phyloP scores from a whole-genome alignment of 2,888 invertebrate species.

The Heteromurus nitidus region DNA sequence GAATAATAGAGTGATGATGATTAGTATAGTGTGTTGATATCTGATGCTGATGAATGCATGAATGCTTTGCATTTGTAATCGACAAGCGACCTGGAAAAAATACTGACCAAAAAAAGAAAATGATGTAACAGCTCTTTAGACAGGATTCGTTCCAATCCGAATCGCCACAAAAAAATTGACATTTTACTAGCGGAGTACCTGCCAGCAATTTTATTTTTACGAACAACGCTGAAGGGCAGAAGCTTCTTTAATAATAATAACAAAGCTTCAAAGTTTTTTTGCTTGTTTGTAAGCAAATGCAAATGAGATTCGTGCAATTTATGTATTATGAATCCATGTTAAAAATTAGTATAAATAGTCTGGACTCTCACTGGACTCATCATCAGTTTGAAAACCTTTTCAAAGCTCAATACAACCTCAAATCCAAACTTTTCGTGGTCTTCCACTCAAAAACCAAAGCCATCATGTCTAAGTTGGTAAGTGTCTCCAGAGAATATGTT shows the following conservation, averaged over 20 bases:
- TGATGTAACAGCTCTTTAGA: background rate
- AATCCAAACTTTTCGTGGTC: conserved; percentile 26
- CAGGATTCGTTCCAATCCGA: background rate
- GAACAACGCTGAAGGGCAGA: background rate
- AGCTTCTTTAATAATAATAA: background rate
- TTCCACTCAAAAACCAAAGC: conserved; percentile 49
- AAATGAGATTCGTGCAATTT: background rate
- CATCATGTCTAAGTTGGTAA: conserved; percentile 67
- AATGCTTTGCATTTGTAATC: background rate
- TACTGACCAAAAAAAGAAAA: background rate
- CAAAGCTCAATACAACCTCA: conserved; percentile 7
- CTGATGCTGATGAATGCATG: background rate
- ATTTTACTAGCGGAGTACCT: background rate
- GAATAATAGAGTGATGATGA: background rate
- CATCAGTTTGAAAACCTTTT: conserved; percentile 45
- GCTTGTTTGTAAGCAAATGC: background rate
- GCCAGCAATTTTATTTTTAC: background rate
- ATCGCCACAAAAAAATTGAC: background rate
- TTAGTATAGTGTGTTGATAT: background rate
- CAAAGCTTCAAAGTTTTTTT: background rate
- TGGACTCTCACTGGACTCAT: background rate
- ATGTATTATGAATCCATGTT: no score
- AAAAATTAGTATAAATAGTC: background rate
- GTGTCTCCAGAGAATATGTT: conserved; percentile 23
- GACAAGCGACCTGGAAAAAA: background rate